phyloP scores from a whole-genome alignment of 2,888 invertebrate genomes.

The Agrotis ipsilon region DNA sequence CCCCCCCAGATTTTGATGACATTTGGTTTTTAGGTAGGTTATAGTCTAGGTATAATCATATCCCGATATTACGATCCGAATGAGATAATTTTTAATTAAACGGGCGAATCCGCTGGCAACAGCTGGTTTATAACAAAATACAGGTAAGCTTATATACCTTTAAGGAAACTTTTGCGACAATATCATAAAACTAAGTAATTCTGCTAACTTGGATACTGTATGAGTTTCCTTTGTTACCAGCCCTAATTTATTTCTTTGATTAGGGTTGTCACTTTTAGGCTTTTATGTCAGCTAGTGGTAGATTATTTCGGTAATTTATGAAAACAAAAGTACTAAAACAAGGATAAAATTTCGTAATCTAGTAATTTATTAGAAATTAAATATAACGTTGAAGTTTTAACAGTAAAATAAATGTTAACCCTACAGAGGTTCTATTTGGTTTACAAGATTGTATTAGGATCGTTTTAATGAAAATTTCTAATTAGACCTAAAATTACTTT shows the following conservation, averaged over 20 bases:
- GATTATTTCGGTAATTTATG: conserved; percentile 43
- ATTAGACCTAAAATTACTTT: conserved; percentile 17
- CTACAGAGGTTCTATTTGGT: conserved; percentile 31
- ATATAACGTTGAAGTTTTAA: conserved; percentile 28
- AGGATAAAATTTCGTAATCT: conserved; percentile 16
- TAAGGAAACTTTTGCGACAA: neutral
- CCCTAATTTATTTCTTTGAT: conserved; percentile 57
- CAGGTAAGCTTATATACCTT: neutral
- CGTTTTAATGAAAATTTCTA: conserved; percentile 35
- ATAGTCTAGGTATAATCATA: no score
- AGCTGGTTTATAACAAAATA: no score
- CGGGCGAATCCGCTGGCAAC: no score
- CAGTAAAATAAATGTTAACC: conserved; percentile 40
- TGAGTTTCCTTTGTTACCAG: conserved; percentile 49
- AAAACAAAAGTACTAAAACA: conserved; percentile 33
- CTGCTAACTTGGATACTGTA: conserved; percentile 39
- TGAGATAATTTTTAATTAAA: no score
- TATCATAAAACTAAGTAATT: conserved; percentile 20
- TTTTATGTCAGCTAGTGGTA: conserved; percentile 28
- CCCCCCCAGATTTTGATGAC: no score
- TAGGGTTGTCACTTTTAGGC: conserved; percentile 57
- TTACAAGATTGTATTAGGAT: conserved; percentile 3
- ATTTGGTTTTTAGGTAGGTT: no score
- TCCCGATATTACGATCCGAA: no score
- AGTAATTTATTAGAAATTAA: conserved; percentile 37